A percentile compares a stretch with the other conserved stretches of the same genome.
Conservation (phyloP, 2,888 invertebrate species). For the Apomyelois bistriatella region DNA sequence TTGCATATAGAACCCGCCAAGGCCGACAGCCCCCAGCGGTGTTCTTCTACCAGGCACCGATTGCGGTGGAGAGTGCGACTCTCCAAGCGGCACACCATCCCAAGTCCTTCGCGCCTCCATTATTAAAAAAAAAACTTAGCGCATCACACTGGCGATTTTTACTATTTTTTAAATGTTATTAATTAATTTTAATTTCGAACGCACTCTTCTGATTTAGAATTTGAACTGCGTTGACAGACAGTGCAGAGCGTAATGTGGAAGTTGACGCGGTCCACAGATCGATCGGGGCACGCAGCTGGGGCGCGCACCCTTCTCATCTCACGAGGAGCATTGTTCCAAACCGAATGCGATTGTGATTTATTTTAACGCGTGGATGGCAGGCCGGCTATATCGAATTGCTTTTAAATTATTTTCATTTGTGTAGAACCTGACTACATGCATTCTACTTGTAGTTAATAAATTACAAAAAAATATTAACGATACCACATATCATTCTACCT, state of each 20-base stretch:
- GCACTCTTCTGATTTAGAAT: conserved; percentile 32
- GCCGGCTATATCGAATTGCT: conserved; percentile 20
- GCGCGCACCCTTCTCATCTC: conserved; percentile 77
- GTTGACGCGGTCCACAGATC: conserved; percentile 68
- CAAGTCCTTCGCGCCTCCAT: conserved; percentile 75
- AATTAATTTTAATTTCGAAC: conserved; percentile 25
- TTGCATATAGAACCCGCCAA: conserved; percentile 94
- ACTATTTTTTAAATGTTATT: conserved; percentile 31
- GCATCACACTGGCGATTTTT: conserved; percentile 46
- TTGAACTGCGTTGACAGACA: conserved; percentile 58
- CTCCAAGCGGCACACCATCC: conserved; percentile 71
- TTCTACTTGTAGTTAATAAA: neutral
- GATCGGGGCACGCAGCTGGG: conserved; percentile 76
- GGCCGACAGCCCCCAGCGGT: conserved; percentile 89
- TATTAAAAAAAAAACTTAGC: conserved; percentile 44
- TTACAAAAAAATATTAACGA: too few species aligned
- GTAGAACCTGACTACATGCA: neutral
- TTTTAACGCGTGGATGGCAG: conserved; percentile 45
- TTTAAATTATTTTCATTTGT: conserved; percentile 19
- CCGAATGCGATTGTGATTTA: conserved; percentile 65
- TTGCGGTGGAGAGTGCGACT: conserved; percentile 77
- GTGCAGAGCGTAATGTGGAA: conserved; percentile 49
- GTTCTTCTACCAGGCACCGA: conserved; percentile 86
- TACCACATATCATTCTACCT: too few species aligned
- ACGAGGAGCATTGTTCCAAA: conserved; percentile 59